phyloP scores from a whole-genome alignment of 2,113 vertebrate genomes.

The Leptocoma aspasia region DNA sequence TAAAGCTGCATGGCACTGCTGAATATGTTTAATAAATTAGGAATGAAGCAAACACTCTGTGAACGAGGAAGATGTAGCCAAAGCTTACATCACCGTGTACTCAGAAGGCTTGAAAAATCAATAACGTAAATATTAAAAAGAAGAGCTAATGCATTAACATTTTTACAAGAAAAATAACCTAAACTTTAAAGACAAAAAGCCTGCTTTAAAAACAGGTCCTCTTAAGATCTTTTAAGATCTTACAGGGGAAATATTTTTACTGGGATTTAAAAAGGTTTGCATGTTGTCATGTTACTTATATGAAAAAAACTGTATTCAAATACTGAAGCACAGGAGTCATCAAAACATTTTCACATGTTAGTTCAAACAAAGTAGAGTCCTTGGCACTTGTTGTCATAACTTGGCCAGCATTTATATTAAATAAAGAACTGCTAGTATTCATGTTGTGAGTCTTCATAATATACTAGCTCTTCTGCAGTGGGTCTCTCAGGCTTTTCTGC shows the following conservation, averaged over 20 bases:
- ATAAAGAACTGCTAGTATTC: background rate
- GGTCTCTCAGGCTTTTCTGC: background rate
- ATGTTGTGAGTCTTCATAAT: background rate
- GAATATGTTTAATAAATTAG: constrained; percentile 51
- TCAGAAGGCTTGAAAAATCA: constrained; percentile 20
- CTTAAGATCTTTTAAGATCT: background rate
- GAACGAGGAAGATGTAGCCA: background rate
- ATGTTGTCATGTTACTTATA: background rate
- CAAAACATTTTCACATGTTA: background rate
- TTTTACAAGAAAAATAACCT: background rate
- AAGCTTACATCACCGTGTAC: background rate
- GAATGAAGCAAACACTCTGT: background rate
- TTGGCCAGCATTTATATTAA: background rate
- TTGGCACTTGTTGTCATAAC: background rate
- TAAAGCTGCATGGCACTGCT: constrained; percentile 8
- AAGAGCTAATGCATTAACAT: background rate
- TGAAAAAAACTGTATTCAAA: background rate
- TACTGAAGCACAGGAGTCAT: background rate
- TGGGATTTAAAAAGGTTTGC: background rate
- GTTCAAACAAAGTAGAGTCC: background rate
- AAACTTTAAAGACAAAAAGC: background rate
- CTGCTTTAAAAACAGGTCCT: background rate
- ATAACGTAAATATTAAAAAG: constrained; percentile 9
- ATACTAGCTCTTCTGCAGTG: background rate
- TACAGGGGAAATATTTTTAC: background rate